phyloP scores from a whole-genome alignment of 1,140 invertebrate species.

The Atta colombica region DNA sequence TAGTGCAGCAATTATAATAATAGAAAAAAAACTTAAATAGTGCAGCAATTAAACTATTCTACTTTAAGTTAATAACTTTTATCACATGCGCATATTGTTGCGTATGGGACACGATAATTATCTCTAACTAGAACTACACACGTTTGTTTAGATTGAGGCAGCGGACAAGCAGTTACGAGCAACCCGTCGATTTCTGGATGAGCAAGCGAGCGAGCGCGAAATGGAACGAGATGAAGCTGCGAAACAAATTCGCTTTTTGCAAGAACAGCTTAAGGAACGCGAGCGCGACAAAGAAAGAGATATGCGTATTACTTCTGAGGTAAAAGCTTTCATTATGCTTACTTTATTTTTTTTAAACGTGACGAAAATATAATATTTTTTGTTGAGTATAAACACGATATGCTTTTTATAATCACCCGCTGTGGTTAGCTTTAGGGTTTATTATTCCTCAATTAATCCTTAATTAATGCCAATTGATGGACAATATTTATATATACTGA shows the following conservation, averaged over 20 bases:
- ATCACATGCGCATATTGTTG: not conserved
- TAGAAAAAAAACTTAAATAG: too few species aligned
- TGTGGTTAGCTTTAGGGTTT: slow-evolving; percentile 21
- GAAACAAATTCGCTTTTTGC: slow-evolving; percentile 88
- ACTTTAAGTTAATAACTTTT: not conserved
- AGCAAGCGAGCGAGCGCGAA: slow-evolving; percentile 93
- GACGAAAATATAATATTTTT: slow-evolving; percentile 10
- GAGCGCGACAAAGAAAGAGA: slow-evolving; percentile 88
- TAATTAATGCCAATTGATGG: slow-evolving; percentile 5
- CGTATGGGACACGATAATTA: not conserved
- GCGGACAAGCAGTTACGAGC: slow-evolving; percentile 92
- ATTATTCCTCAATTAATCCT: slow-evolving; percentile 35
- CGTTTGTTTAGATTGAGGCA: slow-evolving; percentile 89
- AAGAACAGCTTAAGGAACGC: slow-evolving; percentile 89
- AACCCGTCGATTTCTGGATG: slow-evolving; percentile 92
- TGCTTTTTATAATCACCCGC: slow-evolving; percentile 49
- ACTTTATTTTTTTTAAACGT: slow-evolving; percentile 10
- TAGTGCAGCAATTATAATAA: slow-evolving; percentile 1
- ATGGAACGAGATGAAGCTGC: slow-evolving; percentile 92
- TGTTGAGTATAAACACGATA: slow-evolving; percentile 19
- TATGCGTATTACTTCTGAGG: slow-evolving; percentile 83
- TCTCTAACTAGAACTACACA: slow-evolving; percentile 22
- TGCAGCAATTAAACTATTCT: slow-evolving; percentile 3
- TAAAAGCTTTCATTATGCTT: slow-evolving; percentile 64
- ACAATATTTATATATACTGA: not conserved